Percentiles rank a stretch among this genome's conserved stretches.
phyloP scores from a whole-genome alignment of 1,140 invertebrate genomes.

The Colletes latitarsis region DNA sequence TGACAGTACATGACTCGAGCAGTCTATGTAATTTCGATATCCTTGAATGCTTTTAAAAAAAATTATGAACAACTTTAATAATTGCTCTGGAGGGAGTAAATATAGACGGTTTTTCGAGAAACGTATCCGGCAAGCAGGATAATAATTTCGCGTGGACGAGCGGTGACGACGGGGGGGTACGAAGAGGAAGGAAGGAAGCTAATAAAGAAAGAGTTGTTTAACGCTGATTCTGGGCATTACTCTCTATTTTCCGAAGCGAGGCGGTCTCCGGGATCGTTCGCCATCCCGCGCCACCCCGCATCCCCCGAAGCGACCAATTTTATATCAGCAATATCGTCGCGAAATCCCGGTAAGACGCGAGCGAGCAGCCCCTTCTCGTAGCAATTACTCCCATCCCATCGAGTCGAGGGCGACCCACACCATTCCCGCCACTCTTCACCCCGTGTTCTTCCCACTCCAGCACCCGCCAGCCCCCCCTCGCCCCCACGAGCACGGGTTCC shows the following conservation, averaged over 20 bases:
- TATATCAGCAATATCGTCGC: slow-evolving; percentile 63
- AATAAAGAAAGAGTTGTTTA: slow-evolving; percentile 39
- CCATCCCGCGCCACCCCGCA: too few species aligned
- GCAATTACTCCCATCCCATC: slow-evolving; percentile 72
- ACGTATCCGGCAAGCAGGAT: slow-evolving; percentile 21
- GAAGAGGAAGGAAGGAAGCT: not conserved
- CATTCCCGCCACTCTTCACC: slow-evolving; percentile 42
- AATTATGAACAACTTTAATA: too few species aligned
- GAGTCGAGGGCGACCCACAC: slow-evolving; percentile 37
- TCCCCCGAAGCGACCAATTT: slow-evolving; percentile 21
- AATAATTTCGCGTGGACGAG: slow-evolving; percentile 17
- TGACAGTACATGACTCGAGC: too few species aligned
- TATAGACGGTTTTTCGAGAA: slow-evolving; percentile 4
- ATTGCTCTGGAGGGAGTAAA: too few species aligned
- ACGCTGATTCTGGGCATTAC: slow-evolving; percentile 29
- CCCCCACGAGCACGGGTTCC: slow-evolving; percentile 28
- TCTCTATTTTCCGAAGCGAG: slow-evolving; percentile 35
- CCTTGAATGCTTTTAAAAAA: too few species aligned
- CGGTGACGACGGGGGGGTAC: not conserved
- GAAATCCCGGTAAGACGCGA: slow-evolving; percentile 69
- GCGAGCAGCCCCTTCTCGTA: slow-evolving; percentile 61
- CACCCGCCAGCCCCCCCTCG: slow-evolving; percentile 5
- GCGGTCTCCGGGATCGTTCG: not conserved
- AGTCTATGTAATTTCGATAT: too few species aligned
- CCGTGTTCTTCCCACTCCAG: not conserved